These are phyloP conservation scores for Bombus confusus DNA, from an alignment of 1,140 invertebrate species.

Conservation along the genomic window DNA sequence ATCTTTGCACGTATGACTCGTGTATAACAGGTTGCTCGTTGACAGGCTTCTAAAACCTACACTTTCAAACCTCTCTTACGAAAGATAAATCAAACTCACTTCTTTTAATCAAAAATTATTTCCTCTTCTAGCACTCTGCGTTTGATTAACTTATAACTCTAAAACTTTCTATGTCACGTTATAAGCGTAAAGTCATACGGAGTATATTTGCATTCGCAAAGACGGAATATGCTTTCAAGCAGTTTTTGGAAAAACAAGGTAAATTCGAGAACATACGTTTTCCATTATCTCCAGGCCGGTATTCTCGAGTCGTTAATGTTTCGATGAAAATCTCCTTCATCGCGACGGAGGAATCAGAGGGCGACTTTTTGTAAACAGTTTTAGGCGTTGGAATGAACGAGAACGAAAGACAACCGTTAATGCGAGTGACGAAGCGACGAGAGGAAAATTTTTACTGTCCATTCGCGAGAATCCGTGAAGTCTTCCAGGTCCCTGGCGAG, in stretches of 20 bases:
- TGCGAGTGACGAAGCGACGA: neutral
- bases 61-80: neutral
- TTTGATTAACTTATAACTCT: neutral
- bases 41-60: neutral
- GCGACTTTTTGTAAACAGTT: neutral
- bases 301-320: neutral
- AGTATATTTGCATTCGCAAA: neutral
- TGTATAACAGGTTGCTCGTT: neutral
- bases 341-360: neutral
- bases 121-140: neutral
- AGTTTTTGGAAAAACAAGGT: neutral
- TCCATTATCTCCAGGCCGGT: neutral
- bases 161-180: neutral
- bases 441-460: neutral
- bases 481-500: constrained; percentile 15
- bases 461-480: neutral
- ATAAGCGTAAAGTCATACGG: neutral
- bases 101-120: neutral
- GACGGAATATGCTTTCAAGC: no score
- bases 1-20: neutral
- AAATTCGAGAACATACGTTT: neutral
- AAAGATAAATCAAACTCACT: neutral
- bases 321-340: neutral
- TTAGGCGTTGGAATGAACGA: neutral
- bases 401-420: neutral